These are phyloP conservation scores for Vidua chalybeata DNA, from an alignment of 2,113 vertebrate species.

Conservation along the genomic window DNA sequence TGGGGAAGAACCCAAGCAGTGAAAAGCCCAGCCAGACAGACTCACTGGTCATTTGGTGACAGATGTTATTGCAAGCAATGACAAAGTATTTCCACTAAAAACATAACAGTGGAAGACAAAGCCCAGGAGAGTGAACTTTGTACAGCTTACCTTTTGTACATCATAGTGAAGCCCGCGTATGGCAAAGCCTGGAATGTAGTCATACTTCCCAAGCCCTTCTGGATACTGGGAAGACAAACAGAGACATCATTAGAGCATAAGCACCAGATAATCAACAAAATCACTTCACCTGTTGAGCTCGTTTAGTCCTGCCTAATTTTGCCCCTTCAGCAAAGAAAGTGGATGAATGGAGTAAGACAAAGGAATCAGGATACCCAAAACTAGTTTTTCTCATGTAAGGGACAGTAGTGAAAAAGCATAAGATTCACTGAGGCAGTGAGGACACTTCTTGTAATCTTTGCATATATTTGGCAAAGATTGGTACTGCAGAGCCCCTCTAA, in stretches of 20 bases:
- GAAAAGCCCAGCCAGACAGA: background rate
- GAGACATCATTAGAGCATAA: background rate
- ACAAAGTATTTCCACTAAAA: background rate
- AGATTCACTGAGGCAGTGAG: background rate
- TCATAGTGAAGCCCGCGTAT: slow-evolving; percentile 84
- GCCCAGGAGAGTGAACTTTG: background rate
- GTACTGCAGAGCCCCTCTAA: background rate
- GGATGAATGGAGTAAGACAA: background rate
- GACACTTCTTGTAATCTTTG: background rate
- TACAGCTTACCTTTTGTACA: slow-evolving; percentile 77
- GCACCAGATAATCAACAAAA: background rate
- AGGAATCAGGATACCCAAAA: background rate
- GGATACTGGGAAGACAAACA: slow-evolving; percentile 74
- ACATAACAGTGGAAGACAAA: background rate
- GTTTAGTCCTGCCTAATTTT: background rate
- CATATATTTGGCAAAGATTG: background rate
- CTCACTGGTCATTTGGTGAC: background rate
- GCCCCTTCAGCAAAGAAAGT: background rate
- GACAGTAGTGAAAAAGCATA: background rate
- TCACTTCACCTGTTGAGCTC: background rate
- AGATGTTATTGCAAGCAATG: background rate
- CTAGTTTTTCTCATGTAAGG: background rate
- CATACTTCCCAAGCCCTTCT: slow-evolving; percentile 77
- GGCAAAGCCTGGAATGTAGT: slow-evolving; percentile 81
- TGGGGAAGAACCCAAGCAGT: background rate